Conservation (phyloP, 2,888 invertebrate genomes). For the Hermodice carunculata region DNA sequence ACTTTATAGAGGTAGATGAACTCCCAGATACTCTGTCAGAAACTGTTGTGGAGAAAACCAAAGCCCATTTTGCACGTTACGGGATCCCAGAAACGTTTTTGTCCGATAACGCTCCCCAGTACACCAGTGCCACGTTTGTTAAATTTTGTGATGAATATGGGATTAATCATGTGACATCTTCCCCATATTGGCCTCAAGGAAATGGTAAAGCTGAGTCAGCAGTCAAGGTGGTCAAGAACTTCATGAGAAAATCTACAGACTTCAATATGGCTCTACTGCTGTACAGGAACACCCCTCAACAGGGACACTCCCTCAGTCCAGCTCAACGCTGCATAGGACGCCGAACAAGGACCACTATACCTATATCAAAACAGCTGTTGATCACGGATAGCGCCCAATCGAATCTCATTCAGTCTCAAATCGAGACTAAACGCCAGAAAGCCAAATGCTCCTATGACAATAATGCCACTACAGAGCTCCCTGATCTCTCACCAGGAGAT, state of each 20-base stretch:
- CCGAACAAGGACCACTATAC: too few species aligned
- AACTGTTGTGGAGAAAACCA: constrained; percentile 1
- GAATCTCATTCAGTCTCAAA: too few species aligned
- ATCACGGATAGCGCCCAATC: too few species aligned
- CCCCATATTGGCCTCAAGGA: constrained; percentile 14
- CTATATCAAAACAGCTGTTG: too few species aligned
- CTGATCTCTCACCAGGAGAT: too few species aligned
- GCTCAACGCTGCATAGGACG: constrained; percentile 8
- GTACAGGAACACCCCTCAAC: constrained; percentile 15
- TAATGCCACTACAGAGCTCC: too few species aligned
- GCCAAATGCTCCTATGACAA: too few species aligned
- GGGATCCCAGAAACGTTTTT: constrained; percentile 2
- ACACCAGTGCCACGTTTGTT: background rate
- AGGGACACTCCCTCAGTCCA: constrained; percentile 9
- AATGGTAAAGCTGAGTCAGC: constrained; percentile 7
- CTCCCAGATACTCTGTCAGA: background rate
- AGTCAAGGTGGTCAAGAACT: background rate
- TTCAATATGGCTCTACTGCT: background rate
- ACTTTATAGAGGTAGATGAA: constrained; percentile 10
- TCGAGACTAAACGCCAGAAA: too few species aligned
- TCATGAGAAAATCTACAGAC: background rate
- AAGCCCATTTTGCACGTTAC: constrained; percentile 8
- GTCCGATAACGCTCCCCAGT: constrained; percentile 2
- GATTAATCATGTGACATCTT: constrained; percentile 4
- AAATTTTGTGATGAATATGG: constrained; percentile 1